Evolutionary conservation across 2,888 invertebrate genomes (phyloP), one percentile per base, ranked within the genome.

Genomic region (Mesorhabditis sp.): DNA sequence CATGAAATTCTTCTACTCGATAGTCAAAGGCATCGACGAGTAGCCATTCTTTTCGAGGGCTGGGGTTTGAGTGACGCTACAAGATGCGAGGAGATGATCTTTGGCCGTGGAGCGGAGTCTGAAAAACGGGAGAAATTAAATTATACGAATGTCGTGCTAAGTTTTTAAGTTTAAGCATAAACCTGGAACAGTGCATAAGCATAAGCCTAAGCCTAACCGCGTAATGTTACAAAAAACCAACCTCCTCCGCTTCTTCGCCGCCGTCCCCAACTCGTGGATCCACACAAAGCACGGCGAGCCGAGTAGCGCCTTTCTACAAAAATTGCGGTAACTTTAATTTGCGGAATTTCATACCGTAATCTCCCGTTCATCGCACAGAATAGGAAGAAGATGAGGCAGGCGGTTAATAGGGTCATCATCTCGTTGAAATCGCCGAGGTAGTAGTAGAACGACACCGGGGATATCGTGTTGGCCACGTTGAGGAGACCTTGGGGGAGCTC

Each of bases 401-500:
- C 78, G 4, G 80, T 80, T 45, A 83, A 76, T 15, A 83, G 72
- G 10, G 83, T 83, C 45, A 82, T 70, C 72, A 82, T 74, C 69
- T 83, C 83, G 67, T 79, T 80, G 43, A 83, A 70, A 69, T 83
- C 83, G 7, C 76, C 77, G 7, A n/a, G 7, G n/a, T 13, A 50
- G 7, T 50, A 13, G 58, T 50, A 79, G 66, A 5, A 69, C 69
- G 45, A 80, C 64, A 6, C 68, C 64, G 6, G 73, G 70, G 41
- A 50, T 10, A 81, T 68, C 3, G 79, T 77, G 5, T 80, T 76
- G 28, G 76, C 66, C 1, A 82, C 78, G 7, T 80, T 79, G 44
- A 83, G 70, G 6, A 83, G 70, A 10, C 80, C 82, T 65, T 83
- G 82, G 0, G 83, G 83, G 45, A 83, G 68, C 66, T 83, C 83